Conservation (phyloP, 2,888 invertebrate species). For the Callimorpha dominula region DNA sequence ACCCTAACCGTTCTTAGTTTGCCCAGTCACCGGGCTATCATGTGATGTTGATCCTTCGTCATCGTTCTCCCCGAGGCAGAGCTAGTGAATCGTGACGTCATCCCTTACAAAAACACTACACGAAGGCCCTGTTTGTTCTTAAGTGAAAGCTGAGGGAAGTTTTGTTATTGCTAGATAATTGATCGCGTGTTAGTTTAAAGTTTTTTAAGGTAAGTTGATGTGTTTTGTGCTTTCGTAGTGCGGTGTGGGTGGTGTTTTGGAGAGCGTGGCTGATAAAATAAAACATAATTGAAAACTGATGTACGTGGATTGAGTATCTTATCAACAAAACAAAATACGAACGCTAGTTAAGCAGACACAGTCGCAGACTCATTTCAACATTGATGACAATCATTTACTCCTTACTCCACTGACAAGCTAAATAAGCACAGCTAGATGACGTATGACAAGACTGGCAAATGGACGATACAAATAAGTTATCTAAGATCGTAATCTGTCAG, state of each 20-base stretch:
- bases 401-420: too few species aligned
- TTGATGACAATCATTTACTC: too few species aligned
- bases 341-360: background rate
- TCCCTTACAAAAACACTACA: constrained; percentile 20
- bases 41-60: constrained; percentile 21
- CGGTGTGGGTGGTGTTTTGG: constrained; percentile 8
- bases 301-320: constrained; percentile 2
- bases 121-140: constrained; percentile 17
- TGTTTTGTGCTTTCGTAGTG: constrained; percentile 11
- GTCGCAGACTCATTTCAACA: too few species aligned
- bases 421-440: too few species aligned
- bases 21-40: constrained; percentile 9
- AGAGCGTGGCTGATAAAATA: constrained; percentile 7
- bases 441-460: too few species aligned
- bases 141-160: constrained; percentile 13
- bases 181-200: constrained; percentile 25
- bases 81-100: constrained; percentile 21
- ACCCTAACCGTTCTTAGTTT: constrained; percentile 3
- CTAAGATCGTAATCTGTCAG: constrained; percentile 19
- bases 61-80: background rate
- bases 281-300: constrained; percentile 13
- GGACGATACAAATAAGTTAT: constrained; percentile 8
- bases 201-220: constrained; percentile 11
- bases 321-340: background rate
- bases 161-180: constrained; percentile 29